Conservation (phyloP, 2,113 vertebrate genomes). For the Mugil cephalus region DNA sequence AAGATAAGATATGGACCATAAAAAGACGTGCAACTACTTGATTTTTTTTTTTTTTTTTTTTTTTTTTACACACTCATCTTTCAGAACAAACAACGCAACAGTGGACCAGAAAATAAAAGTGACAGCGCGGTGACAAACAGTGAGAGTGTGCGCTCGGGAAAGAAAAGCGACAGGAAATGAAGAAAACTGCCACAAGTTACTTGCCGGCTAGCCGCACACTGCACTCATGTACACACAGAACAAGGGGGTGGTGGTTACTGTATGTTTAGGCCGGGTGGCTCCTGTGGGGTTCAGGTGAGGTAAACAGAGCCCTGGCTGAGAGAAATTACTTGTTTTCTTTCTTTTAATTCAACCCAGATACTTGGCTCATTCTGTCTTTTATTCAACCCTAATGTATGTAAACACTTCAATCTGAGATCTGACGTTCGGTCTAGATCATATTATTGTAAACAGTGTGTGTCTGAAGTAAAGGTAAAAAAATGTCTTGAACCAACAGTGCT, state of each 20-base stretch:
- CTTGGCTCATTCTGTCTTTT: too few relatives aligned
- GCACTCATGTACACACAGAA: slow-evolving; percentile 58
- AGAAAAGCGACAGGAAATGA: slow-evolving; percentile 82
- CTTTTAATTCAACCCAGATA: neutral
- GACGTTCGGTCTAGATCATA: too few relatives aligned
- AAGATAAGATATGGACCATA: slow-evolving; percentile 1
- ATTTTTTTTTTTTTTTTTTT: neutral
- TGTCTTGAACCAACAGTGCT: too few relatives aligned
- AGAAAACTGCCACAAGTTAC: slow-evolving; percentile 81
- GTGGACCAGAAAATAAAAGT: slow-evolving; percentile 17
- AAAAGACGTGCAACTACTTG: neutral
- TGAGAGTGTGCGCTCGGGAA: slow-evolving; percentile 38
- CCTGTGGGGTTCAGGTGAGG: slow-evolving; percentile 73
- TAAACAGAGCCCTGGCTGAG: slow-evolving; percentile 51
- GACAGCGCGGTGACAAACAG: slow-evolving; percentile 23
- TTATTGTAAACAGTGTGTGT: too few relatives aligned
- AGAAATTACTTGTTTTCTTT: neutral
- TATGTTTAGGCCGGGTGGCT: slow-evolving; percentile 78
- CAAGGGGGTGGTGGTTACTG: slow-evolving; percentile 30
- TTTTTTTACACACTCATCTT: slow-evolving; percentile 17
- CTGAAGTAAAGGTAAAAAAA: too few relatives aligned
- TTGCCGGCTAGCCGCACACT: slow-evolving; percentile 62
- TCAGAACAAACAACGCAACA: neutral
- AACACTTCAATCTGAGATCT: too few relatives aligned
- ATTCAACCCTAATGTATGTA: too few relatives aligned